A percentile compares a stretch with the other conserved stretches of the same genome.
Conservation (phyloP, 2,797 vertebrate species). For the Cheirogaleus major region DNA sequence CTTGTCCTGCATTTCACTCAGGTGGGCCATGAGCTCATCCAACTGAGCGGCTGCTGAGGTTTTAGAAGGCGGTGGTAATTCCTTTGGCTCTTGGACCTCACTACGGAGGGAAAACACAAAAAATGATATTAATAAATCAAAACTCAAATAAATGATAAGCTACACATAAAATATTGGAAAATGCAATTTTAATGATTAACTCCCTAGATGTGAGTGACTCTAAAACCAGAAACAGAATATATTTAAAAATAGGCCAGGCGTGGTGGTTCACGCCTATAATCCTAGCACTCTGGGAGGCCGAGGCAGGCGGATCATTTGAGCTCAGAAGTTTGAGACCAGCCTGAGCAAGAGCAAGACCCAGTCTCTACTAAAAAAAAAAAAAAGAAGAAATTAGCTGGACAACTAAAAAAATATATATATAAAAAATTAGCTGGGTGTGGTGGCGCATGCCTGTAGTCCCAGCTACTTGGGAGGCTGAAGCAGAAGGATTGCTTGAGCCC, state of each 20-base stretch:
- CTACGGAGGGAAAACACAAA: background rate
- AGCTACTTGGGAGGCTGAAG: no score
- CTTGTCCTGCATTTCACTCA: slow-evolving; percentile 79
- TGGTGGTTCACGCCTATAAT: no score
- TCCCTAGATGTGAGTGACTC: background rate
- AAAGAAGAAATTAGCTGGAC: no score
- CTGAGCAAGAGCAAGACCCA: no score
- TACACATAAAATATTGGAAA: background rate
- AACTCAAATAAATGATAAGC: slow-evolving; percentile 6
- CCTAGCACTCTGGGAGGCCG: no score
- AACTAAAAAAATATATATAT: no score
- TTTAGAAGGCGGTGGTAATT: background rate
- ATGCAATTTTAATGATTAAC: background rate
- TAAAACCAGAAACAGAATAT: background rate
- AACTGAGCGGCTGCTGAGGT: slow-evolving; percentile 77
- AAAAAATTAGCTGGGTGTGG: no score
- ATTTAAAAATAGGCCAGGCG: background rate
- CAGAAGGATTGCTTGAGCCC: no score
- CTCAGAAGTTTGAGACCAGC: no score
- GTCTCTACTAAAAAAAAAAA: no score
- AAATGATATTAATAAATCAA: background rate
- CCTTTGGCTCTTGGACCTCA: background rate
- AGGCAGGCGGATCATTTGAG: no score
- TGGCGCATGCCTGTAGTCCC: no score
- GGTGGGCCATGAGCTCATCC: slow-evolving; percentile 84